Evolutionary conservation across 2,113 vertebrate species (phyloP).

Genomic region (Syngnathus floridae): DNA sequence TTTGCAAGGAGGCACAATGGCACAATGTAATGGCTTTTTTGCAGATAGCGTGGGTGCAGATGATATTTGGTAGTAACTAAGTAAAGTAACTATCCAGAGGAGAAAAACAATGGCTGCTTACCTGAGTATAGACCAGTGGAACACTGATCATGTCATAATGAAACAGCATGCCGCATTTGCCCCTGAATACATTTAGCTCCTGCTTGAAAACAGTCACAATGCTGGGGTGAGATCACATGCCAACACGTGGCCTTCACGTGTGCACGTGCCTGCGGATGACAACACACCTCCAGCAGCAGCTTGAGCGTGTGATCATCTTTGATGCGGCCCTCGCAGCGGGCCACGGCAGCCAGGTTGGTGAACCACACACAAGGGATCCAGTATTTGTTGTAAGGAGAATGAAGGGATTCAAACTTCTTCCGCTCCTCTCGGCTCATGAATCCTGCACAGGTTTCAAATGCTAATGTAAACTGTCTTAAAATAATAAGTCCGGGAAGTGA

Average conservation of each 20-base stretch:
- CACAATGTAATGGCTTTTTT: not conserved
- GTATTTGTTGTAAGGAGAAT: constrained; percentile 88
- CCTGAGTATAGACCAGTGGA: constrained; percentile 89
- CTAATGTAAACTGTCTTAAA: not conserved
- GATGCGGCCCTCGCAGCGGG: constrained; percentile 81
- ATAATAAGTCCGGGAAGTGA: not conserved
- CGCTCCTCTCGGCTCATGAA: constrained; percentile 90
- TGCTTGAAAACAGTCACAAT: constrained; percentile 44
- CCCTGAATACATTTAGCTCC: constrained; percentile 82
- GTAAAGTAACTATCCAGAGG: not conserved
- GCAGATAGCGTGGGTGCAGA: not conserved
- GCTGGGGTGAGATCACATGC: not conserved
- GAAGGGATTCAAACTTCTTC: constrained; percentile 84
- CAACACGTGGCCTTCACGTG: not conserved
- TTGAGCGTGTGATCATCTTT: constrained; percentile 84
- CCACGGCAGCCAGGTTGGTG: constrained; percentile 79
- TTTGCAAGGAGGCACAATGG: not conserved
- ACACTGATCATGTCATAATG: constrained; percentile 92
- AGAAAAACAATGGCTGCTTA: constrained; percentile 26
- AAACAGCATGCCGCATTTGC: constrained; percentile 85
- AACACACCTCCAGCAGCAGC: constrained; percentile 80
- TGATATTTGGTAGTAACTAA: not conserved
- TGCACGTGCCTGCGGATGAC: not conserved
- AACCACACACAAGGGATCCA: constrained; percentile 95
- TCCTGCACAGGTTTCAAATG: constrained; percentile 61